Evolutionary conservation across 1,140 invertebrate species (phyloP).

Genomic region (Stegodyphus dumicola): DNA sequence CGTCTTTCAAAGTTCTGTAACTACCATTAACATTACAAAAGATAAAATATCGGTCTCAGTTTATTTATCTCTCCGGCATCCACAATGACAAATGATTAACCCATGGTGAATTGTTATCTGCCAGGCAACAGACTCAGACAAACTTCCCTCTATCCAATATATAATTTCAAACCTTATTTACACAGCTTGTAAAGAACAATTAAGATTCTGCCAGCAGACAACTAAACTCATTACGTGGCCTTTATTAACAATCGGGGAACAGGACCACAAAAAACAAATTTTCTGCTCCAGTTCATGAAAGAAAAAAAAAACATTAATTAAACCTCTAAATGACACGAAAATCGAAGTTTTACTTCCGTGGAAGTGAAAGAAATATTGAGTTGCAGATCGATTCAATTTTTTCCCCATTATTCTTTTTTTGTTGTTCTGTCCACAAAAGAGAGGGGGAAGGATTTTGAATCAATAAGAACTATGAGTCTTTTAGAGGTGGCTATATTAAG

Average conservation of each 20-base stretch:
- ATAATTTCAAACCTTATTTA: conserved; percentile 38
- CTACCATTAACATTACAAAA: no score
- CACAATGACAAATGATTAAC: conserved; percentile 50
- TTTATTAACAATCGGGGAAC: conserved; percentile 47
- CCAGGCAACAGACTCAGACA: conserved; percentile 16
- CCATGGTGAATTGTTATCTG: conserved; percentile 44
- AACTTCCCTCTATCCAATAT: neutral
- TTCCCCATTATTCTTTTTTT: conserved; percentile 30
- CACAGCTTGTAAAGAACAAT: conserved; percentile 56
- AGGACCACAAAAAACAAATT: conserved; percentile 20
- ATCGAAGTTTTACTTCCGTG: conserved; percentile 44
- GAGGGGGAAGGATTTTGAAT: conserved; percentile 3
- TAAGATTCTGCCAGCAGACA: conserved; percentile 48
- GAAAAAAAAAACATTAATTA: conserved; percentile 50
- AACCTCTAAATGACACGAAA: conserved; percentile 46
- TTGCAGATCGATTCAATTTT: conserved; percentile 26
- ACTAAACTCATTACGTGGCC: conserved; percentile 45
- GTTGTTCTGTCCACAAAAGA: no score
- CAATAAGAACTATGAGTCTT: neutral
- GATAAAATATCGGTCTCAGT: no score
- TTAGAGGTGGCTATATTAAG: no score
- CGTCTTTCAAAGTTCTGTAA: no score
- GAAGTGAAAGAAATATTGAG: conserved; percentile 47
- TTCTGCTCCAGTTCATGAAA: conserved; percentile 18
- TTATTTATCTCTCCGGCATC: no score